Base-by-base conservation (phyloP, 2,888 invertebrate species). In the Tiphia femorata region DNA sequence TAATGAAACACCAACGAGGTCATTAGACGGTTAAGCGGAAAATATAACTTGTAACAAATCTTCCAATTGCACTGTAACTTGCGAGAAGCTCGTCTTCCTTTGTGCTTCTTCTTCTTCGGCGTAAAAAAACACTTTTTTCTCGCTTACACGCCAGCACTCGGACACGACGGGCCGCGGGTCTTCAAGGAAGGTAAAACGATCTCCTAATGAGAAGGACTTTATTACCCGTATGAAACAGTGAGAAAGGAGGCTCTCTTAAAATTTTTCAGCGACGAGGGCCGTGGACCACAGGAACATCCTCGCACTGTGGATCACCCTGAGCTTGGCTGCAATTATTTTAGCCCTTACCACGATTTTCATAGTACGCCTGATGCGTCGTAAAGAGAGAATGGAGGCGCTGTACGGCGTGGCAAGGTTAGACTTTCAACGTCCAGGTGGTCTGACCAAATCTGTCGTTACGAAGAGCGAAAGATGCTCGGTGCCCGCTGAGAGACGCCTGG, bases 371-470 rank as follows among this genome's bases (percentile, higher is more conserved):
- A 70, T 76, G 69, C 64, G 75, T 29, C 73, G 76, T 4, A 76
- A 76, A 46, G 76, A 76, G 42, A 62, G 73, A 49, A 70, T 74
- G 58, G 73, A 72, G 27, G 68, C 76, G 1, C 53, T 76, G 30
- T 76, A 76, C 50, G 74, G 76, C 3, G 72, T 76, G 5, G 75
- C 76, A 3, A 70, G 76, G 33, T 49, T 76, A 44, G 76, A 76
- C 35, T 76, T 76, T 27, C 74, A 69, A 10, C 90, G 91, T 58
- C 64, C 72, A 1, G 67, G 53, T 4, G 68, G 70, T 54, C 58
- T 75, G 8, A 63, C 66, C 0, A 75, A 75, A 35, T 69, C 75
- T 3, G 72, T 73, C 10, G 72, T 75, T n/a, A 65, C 73, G 35
- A 75, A 75, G 51, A 68, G 56, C 58, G 73, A 75, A 29, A 64